Evolutionary conservation across 2,113 vertebrate species (phyloP), one percentile per base, ranked within the genome.

Genomic region (Turdus rufiventris): DNA sequence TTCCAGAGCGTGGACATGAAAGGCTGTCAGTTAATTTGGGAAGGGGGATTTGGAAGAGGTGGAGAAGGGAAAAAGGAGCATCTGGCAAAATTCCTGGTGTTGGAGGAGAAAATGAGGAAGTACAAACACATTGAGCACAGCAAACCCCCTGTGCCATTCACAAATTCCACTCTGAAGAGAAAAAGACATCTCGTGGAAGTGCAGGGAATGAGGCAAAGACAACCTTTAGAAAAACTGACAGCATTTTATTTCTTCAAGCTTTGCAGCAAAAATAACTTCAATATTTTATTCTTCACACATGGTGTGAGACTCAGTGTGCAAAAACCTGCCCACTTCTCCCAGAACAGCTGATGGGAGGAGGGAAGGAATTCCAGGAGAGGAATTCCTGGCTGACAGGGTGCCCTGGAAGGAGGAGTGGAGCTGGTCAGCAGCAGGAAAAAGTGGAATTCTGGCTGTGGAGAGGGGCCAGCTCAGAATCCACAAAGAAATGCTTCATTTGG

Each of bases 141-240:
- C 14, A 33, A 86, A 6, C 3, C 8, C 5, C 2, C 9, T 1
- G 8, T 43, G 28, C 42, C 63, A 47, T 83, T 85, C 85, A 82
- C 40, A 82, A 34, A 76, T n/a, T 53, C 31, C 21, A 12, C 12
- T 60, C 16, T 26, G 40, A 26, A 56, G 33, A 7, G 7, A 21
- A 6, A 10, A 14, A 58, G 71, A 43, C 3, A 1, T 31, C 63
- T 43, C 0, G 5, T 13, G n/a, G 40, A 79, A 82, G 8, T 0
- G 8, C 31, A 42, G 53, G n/a, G 38, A 58, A 10, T 7, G 3
- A 60, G 45, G 36, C 16, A 1, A 3, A 25, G 36, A 15, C 9
- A 25, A 2, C n/a, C 11, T 38, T 14, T 2, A 48, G 48, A n/a
- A 2, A 2, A 65, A 56, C 10, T 29, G 19, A 15, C 73, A 71